These are phyloP conservation scores for Hypena proboscidalis DNA, from an alignment of 2,888 invertebrate genomes.

Conservation along the genomic window DNA sequence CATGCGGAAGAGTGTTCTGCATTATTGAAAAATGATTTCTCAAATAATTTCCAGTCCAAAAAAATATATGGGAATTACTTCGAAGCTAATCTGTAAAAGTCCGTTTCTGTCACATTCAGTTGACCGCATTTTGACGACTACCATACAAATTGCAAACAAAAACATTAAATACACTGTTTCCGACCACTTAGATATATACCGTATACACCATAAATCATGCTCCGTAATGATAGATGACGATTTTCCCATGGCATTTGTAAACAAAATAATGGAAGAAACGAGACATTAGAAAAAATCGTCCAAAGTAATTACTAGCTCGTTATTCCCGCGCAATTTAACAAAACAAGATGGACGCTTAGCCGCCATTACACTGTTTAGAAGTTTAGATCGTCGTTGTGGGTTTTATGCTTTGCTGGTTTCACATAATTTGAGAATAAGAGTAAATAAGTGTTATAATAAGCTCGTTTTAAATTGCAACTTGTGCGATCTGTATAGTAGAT, in stretches of 20 bases:
- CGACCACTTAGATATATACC: neutral
- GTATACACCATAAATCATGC: slow-evolving; percentile 23
- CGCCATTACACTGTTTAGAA: slow-evolving; percentile 2
- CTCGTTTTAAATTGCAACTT: too few relatives aligned
- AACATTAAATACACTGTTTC: neutral
- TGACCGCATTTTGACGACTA: too few relatives aligned
- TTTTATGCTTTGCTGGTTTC: neutral
- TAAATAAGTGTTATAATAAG: too few relatives aligned
- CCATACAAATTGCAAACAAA: neutral
- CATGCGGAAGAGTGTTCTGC: too few relatives aligned
- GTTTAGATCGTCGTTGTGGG: neutral
- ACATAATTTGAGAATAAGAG: too few relatives aligned
- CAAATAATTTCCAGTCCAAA: too few relatives aligned
- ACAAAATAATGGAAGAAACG: slow-evolving; percentile 34
- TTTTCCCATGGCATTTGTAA: slow-evolving; percentile 22
- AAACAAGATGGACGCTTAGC: slow-evolving; percentile 30
- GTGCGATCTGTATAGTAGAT: too few relatives aligned
- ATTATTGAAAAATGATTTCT: too few relatives aligned
- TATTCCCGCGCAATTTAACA: slow-evolving; percentile 59
- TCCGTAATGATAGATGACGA: slow-evolving; percentile 31
- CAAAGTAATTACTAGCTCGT: slow-evolving; percentile 58
- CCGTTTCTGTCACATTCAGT: too few relatives aligned
- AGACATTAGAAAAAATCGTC: slow-evolving; percentile 32
- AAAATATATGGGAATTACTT: too few relatives aligned
- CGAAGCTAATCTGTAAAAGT: too few relatives aligned